Conservation (phyloP, 2,113 vertebrate genomes). For the Phasianus colchicus region DNA sequence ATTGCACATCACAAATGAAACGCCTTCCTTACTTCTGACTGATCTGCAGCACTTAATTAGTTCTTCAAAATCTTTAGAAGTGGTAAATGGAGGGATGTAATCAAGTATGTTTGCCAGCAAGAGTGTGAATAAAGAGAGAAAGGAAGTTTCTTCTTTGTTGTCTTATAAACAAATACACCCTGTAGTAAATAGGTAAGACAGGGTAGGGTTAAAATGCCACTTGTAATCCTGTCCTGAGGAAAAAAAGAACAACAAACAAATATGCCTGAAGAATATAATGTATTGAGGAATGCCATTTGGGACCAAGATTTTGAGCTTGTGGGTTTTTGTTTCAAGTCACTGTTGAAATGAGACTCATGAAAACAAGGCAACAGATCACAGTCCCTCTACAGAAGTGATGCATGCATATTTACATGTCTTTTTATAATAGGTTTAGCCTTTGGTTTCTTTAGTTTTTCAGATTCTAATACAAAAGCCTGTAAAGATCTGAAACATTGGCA, state of each 20-base stretch:
- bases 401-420: accelerated
- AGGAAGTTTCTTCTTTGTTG: neutral
- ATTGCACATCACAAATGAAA: neutral
- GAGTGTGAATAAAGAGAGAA: neutral
- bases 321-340: neutral
- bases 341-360: neutral
- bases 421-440: neutral
- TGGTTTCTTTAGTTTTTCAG: neutral
- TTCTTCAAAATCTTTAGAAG: neutral
- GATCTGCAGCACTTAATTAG: neutral
- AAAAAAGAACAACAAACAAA: too few relatives aligned
- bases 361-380: neutral
- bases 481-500: neutral
- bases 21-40: neutral
- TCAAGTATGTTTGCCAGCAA: neutral
- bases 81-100: neutral
- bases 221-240: neutral
- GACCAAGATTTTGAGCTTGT: neutral
- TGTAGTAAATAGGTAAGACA: neutral
- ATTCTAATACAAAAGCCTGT: neutral
- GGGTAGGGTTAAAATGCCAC: neutral
- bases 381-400: neutral
- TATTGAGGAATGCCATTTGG: neutral
- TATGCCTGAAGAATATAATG: accelerated
- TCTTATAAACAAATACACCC: neutral